These are phyloP conservation scores for Hylaeus anthracinus DNA, from an alignment of 1,140 invertebrate species.

Conservation along the genomic window DNA sequence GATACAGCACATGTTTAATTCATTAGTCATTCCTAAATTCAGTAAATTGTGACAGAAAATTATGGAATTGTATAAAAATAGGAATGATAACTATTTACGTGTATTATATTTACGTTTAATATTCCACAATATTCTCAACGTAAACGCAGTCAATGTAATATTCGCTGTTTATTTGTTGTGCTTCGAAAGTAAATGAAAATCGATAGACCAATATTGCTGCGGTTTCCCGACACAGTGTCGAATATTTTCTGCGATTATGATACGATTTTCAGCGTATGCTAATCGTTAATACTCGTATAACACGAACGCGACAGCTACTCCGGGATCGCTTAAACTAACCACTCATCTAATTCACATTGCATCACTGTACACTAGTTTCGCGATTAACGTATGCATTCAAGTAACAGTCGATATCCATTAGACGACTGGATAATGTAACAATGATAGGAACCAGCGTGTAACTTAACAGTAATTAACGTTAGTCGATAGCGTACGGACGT, in stretches of 20 bases:
- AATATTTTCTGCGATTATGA: conserved; percentile 26
- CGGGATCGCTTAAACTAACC: conserved; percentile 11
- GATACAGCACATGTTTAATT: too few relatives aligned
- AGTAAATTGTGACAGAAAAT: too few relatives aligned
- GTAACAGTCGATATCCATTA: conserved; percentile 49
- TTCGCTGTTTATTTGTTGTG: neutral
- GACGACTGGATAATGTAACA: conserved; percentile 27
- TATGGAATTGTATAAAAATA: too few relatives aligned
- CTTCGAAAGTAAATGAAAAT: neutral
- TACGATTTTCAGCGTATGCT: neutral
- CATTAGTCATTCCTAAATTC: too few relatives aligned
- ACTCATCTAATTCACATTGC: conserved; percentile 17
- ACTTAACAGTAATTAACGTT: conserved; percentile 38
- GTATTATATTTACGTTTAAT: neutral
- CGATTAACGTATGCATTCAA: conserved; percentile 38
- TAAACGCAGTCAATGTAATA: neutral
- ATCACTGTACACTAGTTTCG: conserved; percentile 27
- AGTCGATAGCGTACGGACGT: conserved; percentile 12
- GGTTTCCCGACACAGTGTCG: neutral
- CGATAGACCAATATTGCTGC: neutral
- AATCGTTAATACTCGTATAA: conserved; percentile 10
- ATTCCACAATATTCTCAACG: neutral
- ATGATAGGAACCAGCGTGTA: conserved; percentile 34
- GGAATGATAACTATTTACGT: neutral
- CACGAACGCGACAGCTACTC: neutral